Evolutionary conservation across 1,140 invertebrate genomes (phyloP).

Genomic region (Stegodyphus dumicola): DNA sequence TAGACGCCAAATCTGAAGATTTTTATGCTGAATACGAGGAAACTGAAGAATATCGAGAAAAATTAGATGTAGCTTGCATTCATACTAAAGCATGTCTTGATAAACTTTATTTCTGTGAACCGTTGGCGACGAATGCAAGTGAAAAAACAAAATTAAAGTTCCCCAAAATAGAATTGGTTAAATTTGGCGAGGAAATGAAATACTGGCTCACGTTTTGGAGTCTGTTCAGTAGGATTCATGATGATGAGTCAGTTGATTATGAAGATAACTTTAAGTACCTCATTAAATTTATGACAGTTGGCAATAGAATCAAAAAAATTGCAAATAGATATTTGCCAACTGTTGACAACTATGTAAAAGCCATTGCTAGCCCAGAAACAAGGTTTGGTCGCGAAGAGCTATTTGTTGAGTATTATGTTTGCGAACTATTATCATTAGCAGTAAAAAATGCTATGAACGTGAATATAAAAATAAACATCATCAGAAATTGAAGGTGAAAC

Average conservation of each 20-base stretch:
- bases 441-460: not conserved
- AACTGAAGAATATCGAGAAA: too few species aligned
- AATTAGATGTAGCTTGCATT: not conserved
- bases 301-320: constrained; percentile 1
- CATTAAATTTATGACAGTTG: not conserved
- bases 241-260: not conserved
- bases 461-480: not conserved
- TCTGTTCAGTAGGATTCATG: not conserved
- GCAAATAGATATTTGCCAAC: constrained; percentile 56
- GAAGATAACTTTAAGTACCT: not conserved
- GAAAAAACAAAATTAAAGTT: not conserved
- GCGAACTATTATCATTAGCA: constrained; percentile 17
- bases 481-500: constrained; percentile 64
- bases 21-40: too few species aligned
- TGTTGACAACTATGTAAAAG: constrained; percentile 57
- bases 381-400: constrained; percentile 59
- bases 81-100: not conserved
- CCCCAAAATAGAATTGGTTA: constrained; percentile 1
- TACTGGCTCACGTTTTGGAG: not conserved
- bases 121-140: too few species aligned
- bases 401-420: constrained; percentile 54
- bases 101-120: not conserved
- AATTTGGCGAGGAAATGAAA: not conserved
- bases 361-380: constrained; percentile 34
- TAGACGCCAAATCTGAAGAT: too few species aligned